These are phyloP conservation scores for Calliopsis andreniformis DNA, from an alignment of 1,140 invertebrate species.

Conservation along the genomic window DNA sequence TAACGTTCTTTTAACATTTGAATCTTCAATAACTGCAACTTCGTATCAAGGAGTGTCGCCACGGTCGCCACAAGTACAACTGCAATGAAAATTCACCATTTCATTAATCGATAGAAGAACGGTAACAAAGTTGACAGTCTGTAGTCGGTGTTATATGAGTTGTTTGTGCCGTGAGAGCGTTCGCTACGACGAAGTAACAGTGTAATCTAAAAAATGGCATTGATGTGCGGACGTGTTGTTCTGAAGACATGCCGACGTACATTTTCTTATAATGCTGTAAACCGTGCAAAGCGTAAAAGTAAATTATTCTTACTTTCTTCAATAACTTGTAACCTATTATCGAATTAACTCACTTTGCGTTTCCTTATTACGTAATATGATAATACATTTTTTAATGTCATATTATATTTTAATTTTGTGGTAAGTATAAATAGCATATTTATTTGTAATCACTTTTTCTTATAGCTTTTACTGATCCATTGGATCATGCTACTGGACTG, in stretches of 20 bases:
- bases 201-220: conserved; percentile 81
- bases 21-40: too few species aligned
- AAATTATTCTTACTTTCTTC: neutral
- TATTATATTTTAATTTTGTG: conserved; percentile 6
- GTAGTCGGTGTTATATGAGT: neutral
- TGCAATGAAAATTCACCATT: conserved; percentile 1
- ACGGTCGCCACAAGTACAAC: too few species aligned
- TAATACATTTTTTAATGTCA: conserved; percentile 27
- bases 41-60: too few species aligned
- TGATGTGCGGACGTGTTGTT: conserved; percentile 81
- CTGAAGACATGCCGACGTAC: conserved; percentile 80
- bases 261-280: conserved; percentile 69
- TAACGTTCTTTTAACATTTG: too few species aligned
- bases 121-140: conserved; percentile 15
- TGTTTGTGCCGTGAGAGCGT: conserved; percentile 19
- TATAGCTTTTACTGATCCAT: conserved; percentile 89
- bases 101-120: conserved; percentile 13
- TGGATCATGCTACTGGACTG: conserved; percentile 96
- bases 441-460: conserved; percentile 27
- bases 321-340: neutral
- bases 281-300: conserved; percentile 77
- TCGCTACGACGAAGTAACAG: neutral
- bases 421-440: neutral
- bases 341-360: neutral
- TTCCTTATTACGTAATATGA: conserved; percentile 71